phyloP scores from a whole-genome alignment of 2,797 vertebrate species.

The Sebastes taczanowskii region DNA sequence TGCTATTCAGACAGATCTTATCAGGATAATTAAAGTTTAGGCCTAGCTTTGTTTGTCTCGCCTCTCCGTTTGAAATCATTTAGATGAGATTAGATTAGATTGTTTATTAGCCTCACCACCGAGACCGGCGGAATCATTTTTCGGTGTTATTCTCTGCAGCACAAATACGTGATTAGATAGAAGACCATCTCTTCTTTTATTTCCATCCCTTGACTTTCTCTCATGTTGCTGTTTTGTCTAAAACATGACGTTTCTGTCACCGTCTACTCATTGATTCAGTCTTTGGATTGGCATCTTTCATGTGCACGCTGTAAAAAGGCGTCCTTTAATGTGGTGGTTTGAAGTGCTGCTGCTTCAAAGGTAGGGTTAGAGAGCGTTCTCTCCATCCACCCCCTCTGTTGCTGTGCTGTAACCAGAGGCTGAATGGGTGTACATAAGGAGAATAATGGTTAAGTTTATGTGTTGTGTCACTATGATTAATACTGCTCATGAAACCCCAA shows the following conservation, averaged over 20 bases:
- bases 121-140: neutral
- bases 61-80: neutral
- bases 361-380: neutral
- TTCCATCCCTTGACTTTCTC: neutral
- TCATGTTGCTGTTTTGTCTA: neutral
- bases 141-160: neutral
- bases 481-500: neutral
- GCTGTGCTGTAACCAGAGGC: neutral
- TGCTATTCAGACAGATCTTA: neutral
- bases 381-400: neutral
- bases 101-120: neutral
- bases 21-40: slow-evolving; percentile 7
- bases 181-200: neutral
- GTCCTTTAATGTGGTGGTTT: neutral
- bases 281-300: neutral
- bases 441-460: neutral
- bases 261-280: neutral
- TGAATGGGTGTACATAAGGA: neutral
- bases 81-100: neutral
- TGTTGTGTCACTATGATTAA: neutral
- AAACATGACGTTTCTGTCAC: neutral
- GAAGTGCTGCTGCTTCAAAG: neutral
- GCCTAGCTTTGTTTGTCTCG: neutral
- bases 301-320: neutral
- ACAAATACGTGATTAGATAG: neutral